Conservation (phyloP, 2,888 invertebrate species). For the Reticulitermes lucifugus region DNA sequence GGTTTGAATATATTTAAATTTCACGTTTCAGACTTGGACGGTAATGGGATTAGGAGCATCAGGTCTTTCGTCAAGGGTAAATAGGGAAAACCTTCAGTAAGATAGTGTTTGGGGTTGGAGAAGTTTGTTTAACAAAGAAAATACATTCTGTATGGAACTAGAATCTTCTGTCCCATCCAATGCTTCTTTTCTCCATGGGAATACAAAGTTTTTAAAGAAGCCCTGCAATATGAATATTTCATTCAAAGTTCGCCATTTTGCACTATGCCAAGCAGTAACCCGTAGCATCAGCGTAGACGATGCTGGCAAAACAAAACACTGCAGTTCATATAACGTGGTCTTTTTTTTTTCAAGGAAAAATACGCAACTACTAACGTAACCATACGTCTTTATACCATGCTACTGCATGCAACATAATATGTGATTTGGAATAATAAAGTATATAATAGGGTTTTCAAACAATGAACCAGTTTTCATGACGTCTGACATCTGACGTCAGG, state of each 20-base stretch:
- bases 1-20: slow-evolving; percentile 20
- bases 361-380: too few species aligned
- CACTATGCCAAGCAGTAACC: slow-evolving; percentile 23
- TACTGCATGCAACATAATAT: too few species aligned
- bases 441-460: too few species aligned
- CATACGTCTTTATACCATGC: too few species aligned
- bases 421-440: too few species aligned
- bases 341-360: too few species aligned
- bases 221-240: slow-evolving; percentile 32
- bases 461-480: too few species aligned
- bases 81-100: background rate
- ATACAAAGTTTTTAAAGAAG: slow-evolving; percentile 31
- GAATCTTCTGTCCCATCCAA: background rate
- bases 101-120: background rate
- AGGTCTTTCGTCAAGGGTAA: background rate
- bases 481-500: too few species aligned
- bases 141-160: slow-evolving; percentile 17
- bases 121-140: background rate
- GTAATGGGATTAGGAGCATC: too few species aligned
- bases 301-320: background rate
- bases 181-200: slow-evolving; percentile 10
- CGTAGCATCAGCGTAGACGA: background rate
- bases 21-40: background rate
- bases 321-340: background rate
- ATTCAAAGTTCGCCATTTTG: slow-evolving; percentile 32